phyloP scores from a whole-genome alignment of 2,113 vertebrate genomes.

The Megaceryle torquata region DNA sequence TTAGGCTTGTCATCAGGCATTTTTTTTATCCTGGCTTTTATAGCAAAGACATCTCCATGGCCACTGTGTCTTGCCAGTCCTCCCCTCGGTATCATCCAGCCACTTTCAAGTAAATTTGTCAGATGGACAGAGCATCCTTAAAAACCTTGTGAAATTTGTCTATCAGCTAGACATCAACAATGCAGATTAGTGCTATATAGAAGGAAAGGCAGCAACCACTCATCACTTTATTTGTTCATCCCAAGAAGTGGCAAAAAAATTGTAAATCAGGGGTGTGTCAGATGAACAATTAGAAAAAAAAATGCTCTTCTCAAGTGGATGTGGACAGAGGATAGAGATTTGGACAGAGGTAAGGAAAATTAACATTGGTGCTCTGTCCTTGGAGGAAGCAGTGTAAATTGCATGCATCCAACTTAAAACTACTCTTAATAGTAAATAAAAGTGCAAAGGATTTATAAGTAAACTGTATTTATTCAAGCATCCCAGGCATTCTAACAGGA shows the following conservation, averaged over 20 bases:
- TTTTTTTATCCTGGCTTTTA: not conserved
- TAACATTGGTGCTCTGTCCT: not conserved
- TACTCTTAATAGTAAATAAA: not conserved
- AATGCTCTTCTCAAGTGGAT: not conserved
- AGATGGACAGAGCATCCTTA: not conserved
- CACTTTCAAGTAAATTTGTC: not conserved
- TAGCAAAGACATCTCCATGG: not conserved
- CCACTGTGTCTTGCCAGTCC: not conserved
- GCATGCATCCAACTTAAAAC: not conserved
- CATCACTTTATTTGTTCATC: not conserved
- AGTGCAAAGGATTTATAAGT: not conserved
- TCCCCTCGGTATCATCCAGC: not conserved
- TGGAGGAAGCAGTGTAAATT: not conserved
- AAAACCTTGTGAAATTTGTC: not conserved
- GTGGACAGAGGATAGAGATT: not conserved
- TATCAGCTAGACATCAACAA: not conserved
- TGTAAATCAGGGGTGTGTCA: not conserved
- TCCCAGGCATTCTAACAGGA: not conserved
- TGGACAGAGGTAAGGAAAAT: not conserved
- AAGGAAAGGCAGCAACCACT: not conserved
- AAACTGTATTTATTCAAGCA: not conserved
- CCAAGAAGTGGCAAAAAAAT: not conserved
- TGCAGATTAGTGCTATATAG: not conserved
- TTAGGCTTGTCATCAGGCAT: not conserved
- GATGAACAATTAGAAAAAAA: not conserved